Conservation (phyloP, 2,888 invertebrate genomes). For the Tenthredo scrophulariae region DNA sequence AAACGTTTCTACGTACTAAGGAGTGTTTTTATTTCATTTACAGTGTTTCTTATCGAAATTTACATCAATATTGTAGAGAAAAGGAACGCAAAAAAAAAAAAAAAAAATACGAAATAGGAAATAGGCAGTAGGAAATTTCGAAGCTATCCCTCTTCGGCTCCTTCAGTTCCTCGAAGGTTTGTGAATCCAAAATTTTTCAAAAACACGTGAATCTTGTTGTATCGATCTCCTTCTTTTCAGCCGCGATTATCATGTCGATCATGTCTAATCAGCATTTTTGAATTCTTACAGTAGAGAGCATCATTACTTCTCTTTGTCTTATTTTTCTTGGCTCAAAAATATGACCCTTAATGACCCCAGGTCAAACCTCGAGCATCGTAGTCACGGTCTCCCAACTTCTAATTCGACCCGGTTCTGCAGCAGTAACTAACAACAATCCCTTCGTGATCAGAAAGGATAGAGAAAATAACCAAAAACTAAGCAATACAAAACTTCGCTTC, state of each 20-base stretch:
- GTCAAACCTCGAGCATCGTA: constrained; percentile 11
- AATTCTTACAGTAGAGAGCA: neutral
- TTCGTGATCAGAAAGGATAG: neutral
- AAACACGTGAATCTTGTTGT: too few relatives aligned
- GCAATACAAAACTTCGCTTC: neutral
- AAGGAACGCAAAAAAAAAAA: neutral
- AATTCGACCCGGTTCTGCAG: neutral
- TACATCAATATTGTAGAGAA: too few relatives aligned
- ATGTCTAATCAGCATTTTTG: neutral
- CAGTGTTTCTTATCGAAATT: neutral
- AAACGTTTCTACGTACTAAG: neutral
- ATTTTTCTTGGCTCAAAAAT: neutral
- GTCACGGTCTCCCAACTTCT: constrained; percentile 26
- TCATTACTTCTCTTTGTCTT: neutral
- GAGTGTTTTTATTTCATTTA: neutral
- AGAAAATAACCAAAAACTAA: neutral
- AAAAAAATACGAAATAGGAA: too few relatives aligned
- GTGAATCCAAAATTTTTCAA: neutral
- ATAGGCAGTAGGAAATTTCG: too few relatives aligned
- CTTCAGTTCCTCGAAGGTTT: neutral
- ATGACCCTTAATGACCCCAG: constrained; percentile 31
- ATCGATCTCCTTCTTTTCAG: too few relatives aligned
- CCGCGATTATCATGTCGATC: neutral
- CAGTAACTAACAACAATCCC: neutral
- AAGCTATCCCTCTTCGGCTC: neutral